phyloP scores from a whole-genome alignment of 2,797 vertebrate species.

The Platyrinchus mystaceus region DNA sequence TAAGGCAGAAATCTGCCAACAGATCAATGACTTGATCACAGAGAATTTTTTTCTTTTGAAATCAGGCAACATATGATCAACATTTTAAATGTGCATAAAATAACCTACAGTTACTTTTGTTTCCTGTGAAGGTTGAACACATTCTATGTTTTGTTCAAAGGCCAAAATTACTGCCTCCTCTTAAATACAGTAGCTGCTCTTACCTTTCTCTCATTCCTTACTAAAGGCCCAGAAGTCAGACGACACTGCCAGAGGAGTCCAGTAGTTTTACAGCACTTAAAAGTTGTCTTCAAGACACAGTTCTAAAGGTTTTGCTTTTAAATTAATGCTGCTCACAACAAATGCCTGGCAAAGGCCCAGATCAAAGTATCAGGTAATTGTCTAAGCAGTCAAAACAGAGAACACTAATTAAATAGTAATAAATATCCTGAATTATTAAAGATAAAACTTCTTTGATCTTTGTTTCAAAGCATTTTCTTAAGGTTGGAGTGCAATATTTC shows the following conservation, averaged over 20 bases:
- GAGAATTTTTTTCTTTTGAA: neutral
- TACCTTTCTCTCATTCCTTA: constrained; percentile 54
- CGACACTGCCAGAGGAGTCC: neutral
- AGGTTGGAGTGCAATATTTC: neutral
- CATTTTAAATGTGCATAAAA: neutral
- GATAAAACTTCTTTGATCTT: constrained; percentile 43
- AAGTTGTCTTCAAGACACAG: neutral
- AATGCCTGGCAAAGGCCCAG: neutral
- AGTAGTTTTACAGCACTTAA: neutral
- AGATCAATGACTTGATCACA: neutral
- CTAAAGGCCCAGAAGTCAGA: neutral
- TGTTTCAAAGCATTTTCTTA: constrained; percentile 61
- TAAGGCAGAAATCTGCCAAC: neutral
- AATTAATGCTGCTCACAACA: neutral
- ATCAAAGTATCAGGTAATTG: constrained; percentile 22
- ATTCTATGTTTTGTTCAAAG: neutral
- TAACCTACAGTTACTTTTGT: neutral
- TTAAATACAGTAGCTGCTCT: neutral
- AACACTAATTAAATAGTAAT: constrained; percentile 77
- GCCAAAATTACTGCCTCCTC: neutral
- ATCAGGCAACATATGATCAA: neutral
- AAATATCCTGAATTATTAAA: constrained; percentile 76
- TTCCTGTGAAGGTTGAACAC: neutral
- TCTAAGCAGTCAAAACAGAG: constrained; percentile 36
- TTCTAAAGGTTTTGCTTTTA: constrained; percentile 12